Percentiles rank a stretch among this genome's conserved stretches.
Evolutionary conservation across 2,797 vertebrate species (phyloP).

Genomic region (Myotis vivesi): DNA sequence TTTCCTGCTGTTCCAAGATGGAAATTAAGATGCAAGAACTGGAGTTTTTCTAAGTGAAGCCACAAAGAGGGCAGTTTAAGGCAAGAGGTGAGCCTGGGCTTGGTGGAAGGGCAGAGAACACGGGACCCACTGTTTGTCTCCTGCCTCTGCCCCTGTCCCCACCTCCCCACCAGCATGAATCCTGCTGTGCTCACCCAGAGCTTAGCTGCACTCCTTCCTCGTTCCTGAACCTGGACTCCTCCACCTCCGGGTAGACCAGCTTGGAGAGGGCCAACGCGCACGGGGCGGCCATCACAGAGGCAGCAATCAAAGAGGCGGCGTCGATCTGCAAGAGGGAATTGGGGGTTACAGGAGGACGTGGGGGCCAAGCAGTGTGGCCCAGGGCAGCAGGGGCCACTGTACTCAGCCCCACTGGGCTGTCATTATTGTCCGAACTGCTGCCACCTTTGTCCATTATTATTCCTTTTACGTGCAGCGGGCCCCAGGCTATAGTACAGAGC

Average conservation of each 20-base stretch:
- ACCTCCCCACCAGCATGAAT: neutral
- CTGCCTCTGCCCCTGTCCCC: rapidly evolving
- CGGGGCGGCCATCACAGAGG: conserved; percentile 98
- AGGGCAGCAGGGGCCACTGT: neutral
- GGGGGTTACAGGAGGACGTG: rapidly evolving
- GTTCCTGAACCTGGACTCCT: conserved; percentile 88
- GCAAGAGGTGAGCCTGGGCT: rapidly evolving
- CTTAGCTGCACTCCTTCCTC: conserved; percentile 85
- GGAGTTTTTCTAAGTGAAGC: neutral
- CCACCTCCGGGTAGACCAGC: conserved; percentile 93
- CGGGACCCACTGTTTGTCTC: rapidly evolving
- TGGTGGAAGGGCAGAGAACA: neutral
- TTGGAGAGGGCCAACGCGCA: conserved; percentile 95
- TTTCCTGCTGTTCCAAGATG: neutral
- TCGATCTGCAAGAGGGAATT: conserved; percentile 88
- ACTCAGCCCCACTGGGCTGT: rapidly evolving
- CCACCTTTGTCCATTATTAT: rapidly evolving
- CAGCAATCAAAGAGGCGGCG: conserved; percentile 91
- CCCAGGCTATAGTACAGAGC: neutral
- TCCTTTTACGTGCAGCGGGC: neutral
- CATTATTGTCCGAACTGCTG: neutral
- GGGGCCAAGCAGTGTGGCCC: too few species aligned
- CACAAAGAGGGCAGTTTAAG: neutral
- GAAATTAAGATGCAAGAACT: neutral
- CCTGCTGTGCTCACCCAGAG: conserved; percentile 84